A percentile compares a stretch with the other conserved stretches of the same genome.
Conservation (phyloP, 1,140 invertebrate species). For the Ips nitidus region DNA sequence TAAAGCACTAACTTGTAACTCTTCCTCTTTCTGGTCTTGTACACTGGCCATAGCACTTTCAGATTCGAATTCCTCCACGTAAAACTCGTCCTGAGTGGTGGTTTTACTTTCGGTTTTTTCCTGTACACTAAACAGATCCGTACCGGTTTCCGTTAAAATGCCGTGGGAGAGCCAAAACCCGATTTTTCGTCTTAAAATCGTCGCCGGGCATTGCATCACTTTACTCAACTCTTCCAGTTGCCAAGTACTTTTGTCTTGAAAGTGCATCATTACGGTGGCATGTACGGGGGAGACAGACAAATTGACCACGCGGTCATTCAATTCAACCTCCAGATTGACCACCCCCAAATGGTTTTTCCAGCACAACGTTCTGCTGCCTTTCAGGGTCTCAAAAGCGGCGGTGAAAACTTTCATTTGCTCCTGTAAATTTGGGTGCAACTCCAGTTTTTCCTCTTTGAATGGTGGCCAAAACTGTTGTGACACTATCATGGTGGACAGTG, state of each 20-base stretch:
- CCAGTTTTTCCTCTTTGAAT: conserved; percentile 91
- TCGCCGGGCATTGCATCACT: conserved; percentile 80
- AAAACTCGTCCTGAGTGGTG: conserved; percentile 61
- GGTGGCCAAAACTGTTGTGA: conserved; percentile 99
- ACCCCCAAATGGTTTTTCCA: conserved; percentile 94
- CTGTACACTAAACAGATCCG: conserved; percentile 75
- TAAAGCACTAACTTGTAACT: conserved; percentile 67
- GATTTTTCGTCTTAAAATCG: conserved; percentile 80
- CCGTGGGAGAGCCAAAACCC: conserved; percentile 91
- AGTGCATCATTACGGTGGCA: conserved; percentile 93
- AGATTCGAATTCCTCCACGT: conserved; percentile 86
- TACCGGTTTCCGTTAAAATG: conserved; percentile 72
- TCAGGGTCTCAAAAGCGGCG: conserved; percentile 88
- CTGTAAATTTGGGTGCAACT: conserved; percentile 79
- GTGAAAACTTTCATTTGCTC: conserved; percentile 85
- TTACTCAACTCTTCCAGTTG: conserved; percentile 80
- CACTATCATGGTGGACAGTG: conserved; percentile 82
- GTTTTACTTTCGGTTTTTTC: conserved; percentile 67
- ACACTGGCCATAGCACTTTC: conserved; percentile 93
- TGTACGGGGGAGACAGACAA: conserved; percentile 90
- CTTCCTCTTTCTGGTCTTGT: conserved; percentile 89
- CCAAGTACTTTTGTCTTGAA: conserved; percentile 90
- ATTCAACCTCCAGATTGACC: conserved; percentile 89
- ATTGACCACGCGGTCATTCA: conserved; percentile 78
- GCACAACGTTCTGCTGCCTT: conserved; percentile 89